Evolutionary conservation across 2,113 vertebrate species (phyloP).

Genomic region (Oncorhynchus nerka): DNA sequence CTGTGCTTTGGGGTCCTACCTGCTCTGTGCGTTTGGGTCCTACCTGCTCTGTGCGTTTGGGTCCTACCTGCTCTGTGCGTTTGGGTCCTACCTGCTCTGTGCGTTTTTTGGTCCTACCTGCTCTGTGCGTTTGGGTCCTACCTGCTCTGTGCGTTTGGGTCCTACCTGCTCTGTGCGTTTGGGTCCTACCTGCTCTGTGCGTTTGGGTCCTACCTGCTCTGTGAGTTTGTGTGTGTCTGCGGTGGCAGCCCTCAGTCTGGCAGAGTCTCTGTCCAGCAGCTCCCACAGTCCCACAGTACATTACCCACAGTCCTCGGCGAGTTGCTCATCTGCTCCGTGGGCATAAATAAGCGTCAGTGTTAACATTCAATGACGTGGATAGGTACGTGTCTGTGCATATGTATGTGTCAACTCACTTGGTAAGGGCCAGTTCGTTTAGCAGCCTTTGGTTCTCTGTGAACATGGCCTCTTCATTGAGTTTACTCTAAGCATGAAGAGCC

Average conservation of each 20-base stretch:
- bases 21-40: background rate
- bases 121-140: background rate
- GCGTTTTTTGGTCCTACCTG: too few relatives aligned
- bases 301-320: slow-evolving; percentile 53
- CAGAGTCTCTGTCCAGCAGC: slow-evolving; percentile 84
- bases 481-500: slow-evolving; percentile 81
- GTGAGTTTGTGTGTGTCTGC: slow-evolving; percentile 81
- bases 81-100: too few relatives aligned
- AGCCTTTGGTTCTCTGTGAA: slow-evolving; percentile 88
- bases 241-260: slow-evolving; percentile 80
- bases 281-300: slow-evolving; percentile 38
- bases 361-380: background rate
- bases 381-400: background rate
- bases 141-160: background rate
- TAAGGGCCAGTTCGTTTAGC: slow-evolving; percentile 73
- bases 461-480: slow-evolving; percentile 86
- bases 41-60: slow-evolving; percentile 61
- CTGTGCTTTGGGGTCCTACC: slow-evolving; percentile 53
- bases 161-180: background rate
- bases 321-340: slow-evolving; percentile 78
- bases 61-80: background rate
- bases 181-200: background rate
- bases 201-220: slow-evolving; percentile 62
- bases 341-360: slow-evolving; percentile 17
- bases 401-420: slow-evolving; percentile 63